Percentiles rank a stretch among this genome's conserved stretches.
Conservation (phyloP, 1,140 invertebrate genomes). For the Plodia interpunctella region DNA sequence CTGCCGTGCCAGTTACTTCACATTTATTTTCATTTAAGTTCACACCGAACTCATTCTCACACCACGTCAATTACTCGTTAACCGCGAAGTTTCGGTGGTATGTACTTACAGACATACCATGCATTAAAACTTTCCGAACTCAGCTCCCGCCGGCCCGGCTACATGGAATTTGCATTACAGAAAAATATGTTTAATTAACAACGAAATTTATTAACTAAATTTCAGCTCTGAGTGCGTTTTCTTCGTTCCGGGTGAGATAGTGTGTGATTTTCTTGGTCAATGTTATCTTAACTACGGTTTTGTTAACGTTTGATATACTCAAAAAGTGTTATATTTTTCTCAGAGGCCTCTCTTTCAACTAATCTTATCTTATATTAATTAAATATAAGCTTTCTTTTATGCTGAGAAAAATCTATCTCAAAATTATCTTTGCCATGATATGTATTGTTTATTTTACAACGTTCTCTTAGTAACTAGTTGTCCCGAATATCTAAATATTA, state of each 20-base stretch:
- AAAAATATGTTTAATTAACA: slow-evolving; percentile 45
- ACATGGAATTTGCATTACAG: slow-evolving; percentile 54
- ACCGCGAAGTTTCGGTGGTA: slow-evolving; percentile 32
- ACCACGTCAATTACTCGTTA: slow-evolving; percentile 38
- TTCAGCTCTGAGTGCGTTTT: slow-evolving; percentile 13
- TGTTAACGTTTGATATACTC: background rate
- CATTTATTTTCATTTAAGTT: too few species aligned
- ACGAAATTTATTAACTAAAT: slow-evolving; percentile 20
- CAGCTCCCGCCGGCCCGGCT: slow-evolving; percentile 36
- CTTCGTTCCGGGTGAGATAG: background rate
- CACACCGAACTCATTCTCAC: slow-evolving; percentile 4
- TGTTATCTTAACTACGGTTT: background rate
- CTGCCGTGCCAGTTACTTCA: too few species aligned
- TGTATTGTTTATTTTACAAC: too few species aligned
- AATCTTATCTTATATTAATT: background rate
- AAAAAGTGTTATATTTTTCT: background rate
- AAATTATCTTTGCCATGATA: too few species aligned
- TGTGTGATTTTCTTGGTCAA: background rate
- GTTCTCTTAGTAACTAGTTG: too few species aligned
- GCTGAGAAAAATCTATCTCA: too few species aligned
- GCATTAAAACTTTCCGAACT: slow-evolving; percentile 55
- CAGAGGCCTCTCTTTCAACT: background rate
- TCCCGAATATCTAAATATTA: too few species aligned
- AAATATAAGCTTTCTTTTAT: too few species aligned
- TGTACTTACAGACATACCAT: slow-evolving; percentile 25